Base-by-base conservation (phyloP, 2,113 vertebrate species). In the Hylia prasina region DNA sequence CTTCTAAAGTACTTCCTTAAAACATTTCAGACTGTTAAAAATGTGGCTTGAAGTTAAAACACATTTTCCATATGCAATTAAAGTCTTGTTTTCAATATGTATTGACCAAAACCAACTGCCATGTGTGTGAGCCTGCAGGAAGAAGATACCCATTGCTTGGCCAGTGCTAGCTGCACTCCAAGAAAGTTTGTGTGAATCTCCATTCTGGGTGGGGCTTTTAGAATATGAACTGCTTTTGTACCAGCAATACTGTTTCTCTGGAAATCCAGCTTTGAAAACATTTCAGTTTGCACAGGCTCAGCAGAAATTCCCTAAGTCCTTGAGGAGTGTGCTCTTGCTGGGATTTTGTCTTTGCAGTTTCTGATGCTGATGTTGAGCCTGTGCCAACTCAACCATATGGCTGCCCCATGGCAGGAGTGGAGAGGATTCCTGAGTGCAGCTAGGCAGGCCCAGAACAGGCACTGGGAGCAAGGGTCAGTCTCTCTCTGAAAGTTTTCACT, bases 321-420 rank as follows among this genome's bases (percentile, higher is more conserved):
- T 9, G 30, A n/a, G 19, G 42, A 53, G 66, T 21, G 35, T 76
- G 53, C 9, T 54, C 27, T 30, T 33, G 51, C 51, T 58, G 66
- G 39, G 51, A 45, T 78, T 78, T 87, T 82, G 45, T 42, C 79
- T 87, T n/a, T n/a, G 56, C 82, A 45, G 48, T 35, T 73, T 40
- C 75, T 37, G 40, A 27, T 44, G 81, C 57, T 0, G 0, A 6
- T 6, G 25, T 2, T 87, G 68, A 72, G 33, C 4, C 20, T 10
- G 78, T 24, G 69, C 69, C 72, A 77, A 9, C 16, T 11, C 10
- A 37, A 9, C 45, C 15, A 5, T n/a, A 64, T 5, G 13, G 65
- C 60, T 40, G 51, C 66, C 79, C 85, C 39, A 6, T 22, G 10
- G 17, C 7, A 22, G 78, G 72, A 69, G 25, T 0, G 4, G 50